Evolutionary conservation across 2,113 vertebrate genomes (phyloP), one percentile per base, ranked within the genome.

Genomic region (Talpa occidentalis): DNA sequence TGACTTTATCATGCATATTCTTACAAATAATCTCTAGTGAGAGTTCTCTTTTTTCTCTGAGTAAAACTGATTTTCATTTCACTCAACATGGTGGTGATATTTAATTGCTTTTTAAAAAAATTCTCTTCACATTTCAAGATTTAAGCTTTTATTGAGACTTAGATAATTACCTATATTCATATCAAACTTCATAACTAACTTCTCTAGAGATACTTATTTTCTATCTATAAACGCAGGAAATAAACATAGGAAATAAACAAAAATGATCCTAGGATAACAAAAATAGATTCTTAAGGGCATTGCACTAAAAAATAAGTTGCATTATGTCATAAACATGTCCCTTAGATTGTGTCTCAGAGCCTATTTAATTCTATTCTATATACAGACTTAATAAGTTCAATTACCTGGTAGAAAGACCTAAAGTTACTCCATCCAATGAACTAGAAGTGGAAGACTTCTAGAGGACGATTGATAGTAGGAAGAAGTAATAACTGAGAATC

Each of bases 331-430:
- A 72, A 72, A 94, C 59, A 52, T 76, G 2, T 22, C 2, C 2
- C 10, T 52, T 86, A 72, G 19, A 15, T 79, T 83, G 9, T 44
- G 77, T 81, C 37, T 10, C n/a, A 89, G 26, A 91, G 24, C 1
- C 40, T 70, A 70, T n/a, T 64, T 91, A 79, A 80, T 84, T 93
- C 11, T 52, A 74, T 79, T 83, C 77, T 12, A 81, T 40, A 90
- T 0, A 44, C 12, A 81, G 26, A 14, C n/a, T 82, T 67, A 86
- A 59, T 81, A 44, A 93, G 59, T 60, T 60, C 9, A 60, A 49
- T 74, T 81, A 78, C 16, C 32, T 69, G 14, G 49, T 22, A 54
- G 22, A 90, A 49, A 73, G 85, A 69, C 59, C 37, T 52, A 74
- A 1, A 35, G 37, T 44, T 35, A 74, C 10, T 37, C 74, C 37